Evolutionary conservation across 2,888 invertebrate genomes (phyloP).

Genomic region (Alviniconcha strummeri): DNA sequence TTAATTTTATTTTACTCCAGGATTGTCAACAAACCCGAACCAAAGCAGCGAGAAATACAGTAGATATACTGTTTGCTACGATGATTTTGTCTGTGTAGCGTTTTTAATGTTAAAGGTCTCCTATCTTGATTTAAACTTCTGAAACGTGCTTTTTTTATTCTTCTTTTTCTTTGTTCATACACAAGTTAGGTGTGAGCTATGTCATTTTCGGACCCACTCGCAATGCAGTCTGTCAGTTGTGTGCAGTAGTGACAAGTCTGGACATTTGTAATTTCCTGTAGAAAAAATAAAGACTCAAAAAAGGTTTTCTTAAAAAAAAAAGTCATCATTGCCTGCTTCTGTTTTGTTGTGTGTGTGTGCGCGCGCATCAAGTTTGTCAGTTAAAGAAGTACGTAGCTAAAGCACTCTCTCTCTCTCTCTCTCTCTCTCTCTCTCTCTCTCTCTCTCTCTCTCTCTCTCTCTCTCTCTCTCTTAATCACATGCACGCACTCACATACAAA

Average conservation of each 20-base stretch:
- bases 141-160: neutral
- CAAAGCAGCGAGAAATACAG: neutral
- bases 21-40: neutral
- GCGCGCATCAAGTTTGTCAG: too few species aligned
- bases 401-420: neutral
- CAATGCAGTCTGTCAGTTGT: constrained; percentile 20
- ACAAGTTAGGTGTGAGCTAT: neutral
- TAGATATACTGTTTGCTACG: neutral
- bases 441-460: constrained; percentile 7
- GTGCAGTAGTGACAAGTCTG: constrained; percentile 22
- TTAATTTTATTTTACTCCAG: neutral
- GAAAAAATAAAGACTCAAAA: constrained; percentile 27
- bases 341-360: too few species aligned
- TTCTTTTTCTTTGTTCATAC: neutral
- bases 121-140: neutral
- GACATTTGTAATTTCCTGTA: constrained; percentile 35
- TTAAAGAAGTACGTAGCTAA: too few species aligned
- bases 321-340: too few species aligned
- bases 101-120: neutral
- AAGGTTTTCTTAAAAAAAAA: neutral
- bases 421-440: neutral
- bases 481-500: neutral
- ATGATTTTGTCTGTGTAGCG: neutral
- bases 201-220: neutral
- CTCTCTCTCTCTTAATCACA: neutral